Base-by-base conservation (phyloP, 2,888 invertebrate species). In the Camptogramma bilineatum region DNA sequence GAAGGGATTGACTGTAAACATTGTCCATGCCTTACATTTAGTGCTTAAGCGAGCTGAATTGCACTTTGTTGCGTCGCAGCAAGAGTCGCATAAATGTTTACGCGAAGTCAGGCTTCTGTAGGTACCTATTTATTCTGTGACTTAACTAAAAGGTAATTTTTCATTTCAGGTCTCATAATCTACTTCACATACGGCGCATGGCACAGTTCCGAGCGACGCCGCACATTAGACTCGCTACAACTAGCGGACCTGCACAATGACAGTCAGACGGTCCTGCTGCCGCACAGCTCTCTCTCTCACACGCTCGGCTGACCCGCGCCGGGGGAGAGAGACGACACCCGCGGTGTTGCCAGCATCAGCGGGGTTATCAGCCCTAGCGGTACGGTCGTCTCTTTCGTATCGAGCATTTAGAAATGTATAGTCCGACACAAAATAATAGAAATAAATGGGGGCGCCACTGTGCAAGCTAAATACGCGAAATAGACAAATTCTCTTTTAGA, bases 171-270 rank as follows among this genome's bases (percentile, higher is more conserved):
- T 71, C 90, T 96, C 3, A 69, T 95, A 8, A 96, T 97, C 76
- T 97, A 97, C 87, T 94, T 96, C 70, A 89, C 93, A 9, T 97
- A 97, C 83, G 96, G 97, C 57, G 94, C 95, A 46, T 95, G 95
- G 94, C 94, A 96, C 84, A 96, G 96, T 73, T 86, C 86, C 0
- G 94, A 94, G 74, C 85, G 94, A 4, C 85, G 87, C 0, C 86
- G 86, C 16, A 76, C 75, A 52, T 21, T 74, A 7, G 89, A 86
- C 62, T 60, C 77, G 0, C 76, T 88, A 1, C 86, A 81, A 5
- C 72, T 88, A 60, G 84, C 85, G 0, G 89, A 85, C 17, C 73
- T 88, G 1, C 91, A 87, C 80, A 86, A 71, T 64, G 87, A 91
- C 84, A 91, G 91, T 60, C 85, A 83, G 68, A 83, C 90, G 0